Evolutionary conservation across 2,888 invertebrate species (phyloP).

Genomic region (Copidosoma aretas): DNA sequence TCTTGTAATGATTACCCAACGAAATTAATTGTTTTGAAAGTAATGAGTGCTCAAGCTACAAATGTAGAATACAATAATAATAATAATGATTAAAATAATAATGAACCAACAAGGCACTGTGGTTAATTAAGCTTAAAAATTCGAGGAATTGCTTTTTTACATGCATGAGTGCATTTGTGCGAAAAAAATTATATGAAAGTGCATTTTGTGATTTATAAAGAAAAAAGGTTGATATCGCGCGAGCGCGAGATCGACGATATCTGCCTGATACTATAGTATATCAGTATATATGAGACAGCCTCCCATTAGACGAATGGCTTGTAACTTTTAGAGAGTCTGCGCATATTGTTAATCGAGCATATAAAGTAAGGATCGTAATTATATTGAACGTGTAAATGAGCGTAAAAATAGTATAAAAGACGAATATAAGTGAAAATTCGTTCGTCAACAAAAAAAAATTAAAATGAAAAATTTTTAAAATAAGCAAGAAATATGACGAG

Average conservation of each 20-base stretch:
- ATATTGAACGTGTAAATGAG: conserved; percentile 25
- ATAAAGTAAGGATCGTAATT: not conserved
- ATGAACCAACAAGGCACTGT: no score
- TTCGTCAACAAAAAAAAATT: conserved; percentile 18
- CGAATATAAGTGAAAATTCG: conserved; percentile 16
- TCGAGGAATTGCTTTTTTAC: no score
- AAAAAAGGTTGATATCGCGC: conserved; percentile 31
- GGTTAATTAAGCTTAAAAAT: no score
- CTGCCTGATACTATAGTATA: conserved; percentile 51
- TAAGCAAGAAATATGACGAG: not conserved
- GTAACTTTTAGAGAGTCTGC: conserved; percentile 31
- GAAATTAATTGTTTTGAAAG: not conserved
- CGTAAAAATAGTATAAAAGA: conserved; percentile 8
- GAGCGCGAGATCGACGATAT: conserved; percentile 56
- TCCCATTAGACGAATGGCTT: conserved; percentile 35
- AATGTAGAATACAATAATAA: not conserved
- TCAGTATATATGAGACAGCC: conserved; percentile 17
- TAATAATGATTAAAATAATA: not conserved
- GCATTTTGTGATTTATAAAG: conserved; percentile 46
- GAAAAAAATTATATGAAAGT: conserved; percentile 41
- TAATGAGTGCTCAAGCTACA: not conserved
- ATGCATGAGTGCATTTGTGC: conserved; percentile 28
- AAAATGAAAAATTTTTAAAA: no score
- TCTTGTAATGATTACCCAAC: no score
- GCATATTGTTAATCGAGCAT: conserved; percentile 29